Evolutionary conservation across 2,797 vertebrate genomes (phyloP).

Genomic region (Knipowitschia caucasica): DNA sequence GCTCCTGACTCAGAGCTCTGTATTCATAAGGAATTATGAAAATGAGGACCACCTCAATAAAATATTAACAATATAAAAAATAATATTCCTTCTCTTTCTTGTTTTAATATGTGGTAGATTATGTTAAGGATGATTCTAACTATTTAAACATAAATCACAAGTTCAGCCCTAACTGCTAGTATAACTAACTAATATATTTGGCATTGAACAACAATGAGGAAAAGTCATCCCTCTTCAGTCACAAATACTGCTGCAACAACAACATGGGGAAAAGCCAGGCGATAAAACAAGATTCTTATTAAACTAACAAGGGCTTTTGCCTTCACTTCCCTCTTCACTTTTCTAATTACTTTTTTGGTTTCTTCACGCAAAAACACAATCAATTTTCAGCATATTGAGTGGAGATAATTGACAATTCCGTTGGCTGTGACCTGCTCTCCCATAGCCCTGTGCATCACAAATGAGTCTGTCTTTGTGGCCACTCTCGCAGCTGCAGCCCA

Average conservation of each 20-base stretch:
- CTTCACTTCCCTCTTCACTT: not conserved
- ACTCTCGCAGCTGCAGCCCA: slow-evolving; percentile 66
- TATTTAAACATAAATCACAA: no score
- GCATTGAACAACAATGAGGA: no score
- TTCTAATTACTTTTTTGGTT: not conserved
- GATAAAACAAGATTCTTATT: not conserved
- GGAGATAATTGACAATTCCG: slow-evolving; percentile 44
- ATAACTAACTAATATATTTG: no score
- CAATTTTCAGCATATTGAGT: slow-evolving; percentile 28
- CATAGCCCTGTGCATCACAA: slow-evolving; percentile 44
- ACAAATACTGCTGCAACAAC: not conserved
- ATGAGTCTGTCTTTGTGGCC: slow-evolving; percentile 67
- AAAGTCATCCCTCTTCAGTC: no score
- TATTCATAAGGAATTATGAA: no score
- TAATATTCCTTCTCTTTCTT: no score
- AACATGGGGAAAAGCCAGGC: not conserved
- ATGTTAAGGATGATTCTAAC: no score
- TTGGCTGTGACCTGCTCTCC: slow-evolving; percentile 43
- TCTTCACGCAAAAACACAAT: slow-evolving; percentile 2
- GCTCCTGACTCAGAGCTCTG: no score
- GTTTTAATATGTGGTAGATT: no score
- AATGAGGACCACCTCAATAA: no score
- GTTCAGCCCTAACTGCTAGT: no score
- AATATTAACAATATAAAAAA: no score
- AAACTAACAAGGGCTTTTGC: not conserved